These are phyloP conservation scores for Chondrosia reniformis DNA, from an alignment of 37 sponge, comb jelly and placozoan genomes.

Conservation along the genomic window DNA sequence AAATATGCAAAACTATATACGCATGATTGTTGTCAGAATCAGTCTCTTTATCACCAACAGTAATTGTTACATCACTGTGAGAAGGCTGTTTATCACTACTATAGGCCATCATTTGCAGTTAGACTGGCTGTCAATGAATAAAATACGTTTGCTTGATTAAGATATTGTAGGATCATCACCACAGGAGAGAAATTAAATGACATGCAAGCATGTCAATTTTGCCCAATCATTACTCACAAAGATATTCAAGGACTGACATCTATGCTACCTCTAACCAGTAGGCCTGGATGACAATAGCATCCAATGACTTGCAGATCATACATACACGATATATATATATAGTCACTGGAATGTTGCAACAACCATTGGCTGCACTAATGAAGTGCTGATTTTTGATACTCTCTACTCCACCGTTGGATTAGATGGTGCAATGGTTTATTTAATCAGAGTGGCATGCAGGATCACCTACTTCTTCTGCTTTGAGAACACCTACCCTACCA, in stretches of 20 bases:
- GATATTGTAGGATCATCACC: constrained; percentile 5
- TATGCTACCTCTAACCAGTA: constrained; percentile 16
- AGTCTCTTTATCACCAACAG: neutral
- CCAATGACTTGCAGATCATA: constrained; percentile 33
- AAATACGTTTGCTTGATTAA: neutral
- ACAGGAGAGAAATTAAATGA: constrained; percentile 28
- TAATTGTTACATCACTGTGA: neutral
- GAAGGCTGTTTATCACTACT: neutral
- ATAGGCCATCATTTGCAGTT: neutral
- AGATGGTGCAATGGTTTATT: constrained; percentile 15
- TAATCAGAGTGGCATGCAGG: too few relatives aligned
- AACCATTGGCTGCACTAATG: constrained; percentile 5
- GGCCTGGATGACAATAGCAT: neutral
- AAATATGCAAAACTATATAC: too few relatives aligned
- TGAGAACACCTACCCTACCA: constrained; percentile 6
- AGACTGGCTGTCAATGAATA: neutral
- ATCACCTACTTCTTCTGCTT: constrained; percentile 34
- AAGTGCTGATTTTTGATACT: constrained; percentile 31
- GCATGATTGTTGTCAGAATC: neutral
- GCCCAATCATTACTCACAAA: constrained; percentile 14
- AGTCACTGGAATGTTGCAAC: constrained; percentile 52
- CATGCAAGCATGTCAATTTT: constrained; percentile 25
- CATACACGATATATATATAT: constrained; percentile 27
- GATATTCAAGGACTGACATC: constrained; percentile 13
- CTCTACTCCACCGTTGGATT: constrained; percentile 20